Percentiles rank a stretch among this genome's conserved stretches.
These are phyloP conservation scores for Thysanoteuthis rhombus DNA, from an alignment of 2,888 invertebrate species.

Conservation along the genomic window DNA sequence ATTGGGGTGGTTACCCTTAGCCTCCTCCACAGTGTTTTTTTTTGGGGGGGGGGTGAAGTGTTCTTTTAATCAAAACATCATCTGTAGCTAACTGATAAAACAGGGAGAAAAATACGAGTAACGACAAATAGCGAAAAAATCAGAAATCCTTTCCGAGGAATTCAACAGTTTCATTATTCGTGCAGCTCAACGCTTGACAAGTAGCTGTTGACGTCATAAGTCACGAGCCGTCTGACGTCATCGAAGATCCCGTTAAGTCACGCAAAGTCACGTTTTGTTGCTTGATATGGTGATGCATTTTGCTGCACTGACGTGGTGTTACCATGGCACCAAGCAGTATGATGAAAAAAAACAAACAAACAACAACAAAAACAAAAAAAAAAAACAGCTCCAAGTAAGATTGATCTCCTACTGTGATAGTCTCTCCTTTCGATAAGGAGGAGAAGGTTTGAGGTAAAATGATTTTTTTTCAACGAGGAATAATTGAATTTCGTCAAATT, in stretches of 20 bases:
- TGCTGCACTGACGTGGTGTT: neutral
- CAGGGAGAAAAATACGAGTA: neutral
- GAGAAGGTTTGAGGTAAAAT: no score
- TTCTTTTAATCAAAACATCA: no score
- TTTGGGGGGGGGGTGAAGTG: no score
- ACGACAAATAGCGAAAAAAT: neutral
- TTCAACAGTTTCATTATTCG: neutral
- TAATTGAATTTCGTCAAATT: no score
- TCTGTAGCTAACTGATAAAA: neutral
- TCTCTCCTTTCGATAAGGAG: no score
- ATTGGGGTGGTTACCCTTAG: no score
- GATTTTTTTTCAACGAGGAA: no score
- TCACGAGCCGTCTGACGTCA: neutral
- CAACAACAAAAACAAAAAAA: no score
- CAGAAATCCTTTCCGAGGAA: neutral
- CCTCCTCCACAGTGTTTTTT: no score
- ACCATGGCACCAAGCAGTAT: neutral
- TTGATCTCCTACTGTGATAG: no score
- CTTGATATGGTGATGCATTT: neutral
- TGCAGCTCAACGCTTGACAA: neutral
- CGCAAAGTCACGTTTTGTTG: neutral
- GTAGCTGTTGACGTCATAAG: neutral
- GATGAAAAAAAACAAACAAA: no score
- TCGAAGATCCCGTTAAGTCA: neutral
- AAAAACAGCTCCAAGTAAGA: no score